A percentile compares a stretch with the other conserved stretches of the same genome.
These are phyloP conservation scores for Endomychus coccineus DNA, from an alignment of 2,888 invertebrate species.

Conservation along the genomic window DNA sequence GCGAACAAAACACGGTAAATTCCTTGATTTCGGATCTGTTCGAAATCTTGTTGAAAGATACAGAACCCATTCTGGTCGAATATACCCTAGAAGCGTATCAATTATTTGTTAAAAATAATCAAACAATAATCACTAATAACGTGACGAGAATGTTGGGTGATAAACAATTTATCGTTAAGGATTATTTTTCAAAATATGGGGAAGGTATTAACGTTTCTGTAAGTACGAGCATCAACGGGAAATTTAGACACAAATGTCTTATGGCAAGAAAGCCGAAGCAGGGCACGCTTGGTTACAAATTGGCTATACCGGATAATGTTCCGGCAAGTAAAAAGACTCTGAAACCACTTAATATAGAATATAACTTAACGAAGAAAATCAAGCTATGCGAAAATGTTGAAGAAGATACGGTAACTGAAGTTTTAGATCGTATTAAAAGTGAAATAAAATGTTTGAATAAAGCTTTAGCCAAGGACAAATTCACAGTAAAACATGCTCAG, in stretches of 20 bases:
- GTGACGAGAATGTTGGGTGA: slow-evolving; percentile 11
- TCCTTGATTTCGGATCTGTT: slow-evolving; percentile 12
- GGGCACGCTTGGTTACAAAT: too few relatives aligned
- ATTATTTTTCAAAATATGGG: too few relatives aligned
- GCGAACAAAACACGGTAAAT: slow-evolving; percentile 10
- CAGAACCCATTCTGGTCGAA: not conserved
- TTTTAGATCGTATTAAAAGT: slow-evolving; percentile 11
- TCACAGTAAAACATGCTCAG: slow-evolving; percentile 10
- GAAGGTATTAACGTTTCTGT: too few relatives aligned
- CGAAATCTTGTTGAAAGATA: slow-evolving; percentile 9
- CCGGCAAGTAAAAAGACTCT: too few relatives aligned
- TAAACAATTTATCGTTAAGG: too few relatives aligned
- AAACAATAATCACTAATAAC: slow-evolving; percentile 10
- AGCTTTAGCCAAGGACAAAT: slow-evolving; percentile 6
- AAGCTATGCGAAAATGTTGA: slow-evolving; percentile 6
- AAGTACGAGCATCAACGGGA: too few relatives aligned
- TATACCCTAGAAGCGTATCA: slow-evolving; percentile 6
- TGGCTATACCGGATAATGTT: too few relatives aligned
- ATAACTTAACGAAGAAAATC: too few relatives aligned
- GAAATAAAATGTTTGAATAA: slow-evolving; percentile 14
- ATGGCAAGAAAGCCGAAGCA: too few relatives aligned
- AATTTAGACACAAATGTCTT: too few relatives aligned
- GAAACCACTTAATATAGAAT: too few relatives aligned
- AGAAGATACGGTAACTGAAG: slow-evolving; percentile 11
- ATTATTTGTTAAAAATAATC: slow-evolving; percentile 5